A percentile compares a stretch with the other conserved stretches of the same genome.
Evolutionary conservation across 2,113 vertebrate species (phyloP).

Genomic region (Xyliphius kryptos): DNA sequence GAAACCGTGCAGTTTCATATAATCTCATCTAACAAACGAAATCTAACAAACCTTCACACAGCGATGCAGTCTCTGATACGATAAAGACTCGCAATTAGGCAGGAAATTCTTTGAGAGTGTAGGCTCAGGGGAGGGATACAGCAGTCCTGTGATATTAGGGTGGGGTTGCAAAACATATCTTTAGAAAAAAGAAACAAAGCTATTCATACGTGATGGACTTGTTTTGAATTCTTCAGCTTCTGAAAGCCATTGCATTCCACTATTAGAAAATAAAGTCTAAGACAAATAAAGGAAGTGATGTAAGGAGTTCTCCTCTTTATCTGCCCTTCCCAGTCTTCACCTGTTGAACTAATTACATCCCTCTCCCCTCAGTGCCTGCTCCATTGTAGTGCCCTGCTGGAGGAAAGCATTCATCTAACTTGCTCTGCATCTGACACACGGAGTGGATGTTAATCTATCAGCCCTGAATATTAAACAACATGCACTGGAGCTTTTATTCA

Average conservation of each 20-base stretch:
- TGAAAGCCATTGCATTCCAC: conserved; percentile 35
- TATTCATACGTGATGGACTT: conserved; percentile 41
- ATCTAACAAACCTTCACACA: background rate
- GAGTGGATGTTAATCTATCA: background rate
- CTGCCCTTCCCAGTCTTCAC: conserved; percentile 42
- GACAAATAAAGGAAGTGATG: conserved; percentile 46
- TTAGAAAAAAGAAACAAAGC: conserved; percentile 35
- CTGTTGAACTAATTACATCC: conserved; percentile 43
- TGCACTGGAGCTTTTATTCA: too few species aligned
- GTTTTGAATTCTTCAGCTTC: conserved; percentile 43
- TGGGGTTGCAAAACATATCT: conserved; percentile 37
- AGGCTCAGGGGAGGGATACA: conserved; percentile 15
- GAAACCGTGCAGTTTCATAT: background rate
- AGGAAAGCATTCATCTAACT: conserved; percentile 35
- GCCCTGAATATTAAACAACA: background rate
- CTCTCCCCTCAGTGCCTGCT: background rate
- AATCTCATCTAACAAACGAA: background rate
- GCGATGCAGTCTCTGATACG: background rate
- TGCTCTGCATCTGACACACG: background rate
- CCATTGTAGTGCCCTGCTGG: conserved; percentile 19
- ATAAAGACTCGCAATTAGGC: conserved; percentile 17
- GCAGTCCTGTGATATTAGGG: conserved; percentile 42
- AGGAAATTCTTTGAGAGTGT: conserved; percentile 29
- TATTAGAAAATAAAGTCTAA: conserved; percentile 35
- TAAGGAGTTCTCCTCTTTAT: conserved; percentile 41